A percentile compares a stretch with the other conserved stretches of the same genome.
Conservation (phyloP, 2,888 invertebrate genomes). For the Ichneumon xanthorius region DNA sequence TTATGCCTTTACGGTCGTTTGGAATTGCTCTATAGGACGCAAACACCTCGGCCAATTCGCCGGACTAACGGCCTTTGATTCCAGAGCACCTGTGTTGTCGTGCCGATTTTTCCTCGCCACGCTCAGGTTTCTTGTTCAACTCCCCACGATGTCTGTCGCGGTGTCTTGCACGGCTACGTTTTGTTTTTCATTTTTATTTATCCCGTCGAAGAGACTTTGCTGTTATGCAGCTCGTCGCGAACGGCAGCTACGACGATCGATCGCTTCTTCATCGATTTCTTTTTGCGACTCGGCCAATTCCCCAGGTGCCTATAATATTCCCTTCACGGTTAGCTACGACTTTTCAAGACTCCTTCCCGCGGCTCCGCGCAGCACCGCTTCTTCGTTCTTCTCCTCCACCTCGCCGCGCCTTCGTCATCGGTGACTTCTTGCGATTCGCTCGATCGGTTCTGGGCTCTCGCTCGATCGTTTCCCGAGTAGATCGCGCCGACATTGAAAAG, state of each 20-base stretch:
- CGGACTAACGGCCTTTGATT: slow-evolving; percentile 24
- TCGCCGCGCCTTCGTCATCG: slow-evolving; percentile 21
- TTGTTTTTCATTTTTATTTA: slow-evolving; percentile 51
- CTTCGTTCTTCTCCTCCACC: background rate
- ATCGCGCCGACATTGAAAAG: slow-evolving; percentile 55
- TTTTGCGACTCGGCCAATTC: slow-evolving; percentile 56
- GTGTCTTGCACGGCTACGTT: slow-evolving; percentile 23
- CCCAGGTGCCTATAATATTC: slow-evolving; percentile 54
- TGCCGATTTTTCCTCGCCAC: slow-evolving; percentile 18
- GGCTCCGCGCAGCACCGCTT: slow-evolving; percentile 13
- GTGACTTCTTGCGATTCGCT: slow-evolving; percentile 46
- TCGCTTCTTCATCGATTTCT: slow-evolving; percentile 66
- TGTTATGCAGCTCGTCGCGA: slow-evolving; percentile 59
- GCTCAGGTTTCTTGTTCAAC: slow-evolving; percentile 1
- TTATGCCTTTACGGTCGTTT: background rate
- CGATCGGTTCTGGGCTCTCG: slow-evolving; percentile 1
- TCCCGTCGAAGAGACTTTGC: slow-evolving; percentile 72
- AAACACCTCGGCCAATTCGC: slow-evolving; percentile 35
- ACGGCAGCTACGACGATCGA: slow-evolving; percentile 55
- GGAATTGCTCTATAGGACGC: background rate
- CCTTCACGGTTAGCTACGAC: slow-evolving; percentile 40
- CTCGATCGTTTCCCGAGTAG: slow-evolving; percentile 29
- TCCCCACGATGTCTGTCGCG: slow-evolving; percentile 18
- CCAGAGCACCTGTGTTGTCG: slow-evolving; percentile 29
- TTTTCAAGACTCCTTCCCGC: slow-evolving; percentile 38